Evolutionary conservation across 2,113 vertebrate genomes (phyloP).

Genomic region (Tursiops truncatus): DNA sequence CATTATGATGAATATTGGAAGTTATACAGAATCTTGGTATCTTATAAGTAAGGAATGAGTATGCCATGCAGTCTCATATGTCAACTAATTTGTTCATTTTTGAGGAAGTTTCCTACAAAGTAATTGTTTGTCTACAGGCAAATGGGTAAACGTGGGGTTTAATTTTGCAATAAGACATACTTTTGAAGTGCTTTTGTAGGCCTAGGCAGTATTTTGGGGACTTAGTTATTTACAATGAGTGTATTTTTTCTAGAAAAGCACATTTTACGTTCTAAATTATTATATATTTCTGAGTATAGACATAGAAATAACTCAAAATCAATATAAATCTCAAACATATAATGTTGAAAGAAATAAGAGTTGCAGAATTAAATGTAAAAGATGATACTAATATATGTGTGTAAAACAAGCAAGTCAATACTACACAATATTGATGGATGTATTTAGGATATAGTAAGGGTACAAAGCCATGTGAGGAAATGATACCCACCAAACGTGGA

Average conservation of each 20-base stretch:
- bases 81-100: neutral
- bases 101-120: slow-evolving; percentile 5
- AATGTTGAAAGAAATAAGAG: neutral
- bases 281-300: neutral
- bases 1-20: neutral
- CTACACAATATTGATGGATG: neutral
- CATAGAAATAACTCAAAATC: neutral
- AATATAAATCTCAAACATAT: neutral
- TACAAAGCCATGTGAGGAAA: neutral
- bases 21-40: neutral
- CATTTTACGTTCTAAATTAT: neutral
- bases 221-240: neutral
- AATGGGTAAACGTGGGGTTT: neutral
- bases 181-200: neutral
- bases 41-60: neutral
- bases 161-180: neutral
- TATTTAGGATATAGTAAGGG: neutral
- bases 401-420: neutral
- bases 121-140: neutral
- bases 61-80: neutral
- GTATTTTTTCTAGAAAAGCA: neutral
- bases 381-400: neutral
- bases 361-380: slow-evolving; percentile 29
- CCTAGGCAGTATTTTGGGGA: neutral
- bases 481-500: neutral